A percentile compares a stretch with the other conserved stretches of the same genome.
Conservation (phyloP, 2,113 vertebrate genomes). For the Gnathonemus longibarbis region DNA sequence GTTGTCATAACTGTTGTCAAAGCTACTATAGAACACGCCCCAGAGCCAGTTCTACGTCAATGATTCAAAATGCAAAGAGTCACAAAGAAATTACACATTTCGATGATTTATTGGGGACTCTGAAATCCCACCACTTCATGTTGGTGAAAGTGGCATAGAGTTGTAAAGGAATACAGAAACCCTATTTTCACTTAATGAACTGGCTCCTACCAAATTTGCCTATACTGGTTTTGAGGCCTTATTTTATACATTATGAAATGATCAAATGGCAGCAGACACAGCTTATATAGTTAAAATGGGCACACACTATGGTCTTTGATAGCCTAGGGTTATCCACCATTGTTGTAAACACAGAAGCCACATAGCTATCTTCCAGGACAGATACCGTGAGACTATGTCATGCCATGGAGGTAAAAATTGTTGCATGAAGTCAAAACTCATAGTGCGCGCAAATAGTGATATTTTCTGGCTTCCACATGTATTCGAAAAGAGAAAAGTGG, state of each 20-base stretch:
- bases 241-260: background rate
- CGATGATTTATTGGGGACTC: background rate
- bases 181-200: background rate
- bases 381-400: background rate
- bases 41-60: background rate
- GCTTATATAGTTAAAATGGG: background rate
- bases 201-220: background rate
- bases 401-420: background rate
- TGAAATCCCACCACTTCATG: background rate
- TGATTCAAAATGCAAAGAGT: slow-evolving; percentile 15
- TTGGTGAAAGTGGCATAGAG: background rate
- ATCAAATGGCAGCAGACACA: background rate
- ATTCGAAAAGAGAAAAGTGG: background rate
- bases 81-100: background rate
- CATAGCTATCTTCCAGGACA: background rate
- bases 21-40: background rate
- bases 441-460: background rate
- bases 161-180: background rate
- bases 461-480: background rate
- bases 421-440: background rate
- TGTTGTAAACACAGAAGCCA: background rate
- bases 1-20: slow-evolving; percentile 10
- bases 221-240: background rate
- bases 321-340: background rate
- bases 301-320: background rate